Conservation (phyloP, 2,888 invertebrate species). For the Sesamia inferens region DNA sequence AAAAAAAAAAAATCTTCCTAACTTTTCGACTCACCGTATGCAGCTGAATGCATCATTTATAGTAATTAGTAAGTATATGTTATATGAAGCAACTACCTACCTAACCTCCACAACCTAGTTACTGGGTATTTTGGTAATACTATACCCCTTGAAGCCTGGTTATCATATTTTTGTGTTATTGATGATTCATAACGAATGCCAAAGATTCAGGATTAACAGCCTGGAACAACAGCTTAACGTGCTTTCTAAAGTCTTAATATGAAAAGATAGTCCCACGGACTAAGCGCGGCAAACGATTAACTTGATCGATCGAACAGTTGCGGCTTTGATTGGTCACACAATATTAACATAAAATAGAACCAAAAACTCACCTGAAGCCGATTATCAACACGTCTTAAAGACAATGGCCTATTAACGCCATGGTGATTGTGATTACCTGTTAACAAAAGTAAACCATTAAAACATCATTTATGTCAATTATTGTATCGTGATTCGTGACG, state of each 20-base stretch:
- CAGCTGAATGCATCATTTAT: background rate
- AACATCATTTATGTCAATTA: slow-evolving; percentile 41
- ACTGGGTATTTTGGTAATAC: background rate
- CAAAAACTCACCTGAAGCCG: slow-evolving; percentile 75
- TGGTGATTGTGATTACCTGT: slow-evolving; percentile 74
- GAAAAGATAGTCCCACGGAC: background rate
- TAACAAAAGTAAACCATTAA: slow-evolving; percentile 66
- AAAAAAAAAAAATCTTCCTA: background rate
- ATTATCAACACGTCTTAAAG: slow-evolving; percentile 68
- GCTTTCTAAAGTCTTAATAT: background rate
- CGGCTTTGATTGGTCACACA: background rate
- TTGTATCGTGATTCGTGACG: background rate
- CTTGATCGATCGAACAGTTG: background rate
- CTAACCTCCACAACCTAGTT: too few species aligned
- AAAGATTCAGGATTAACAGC: background rate
- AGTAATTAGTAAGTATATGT: background rate
- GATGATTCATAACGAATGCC: background rate
- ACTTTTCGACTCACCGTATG: background rate
- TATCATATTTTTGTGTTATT: background rate
- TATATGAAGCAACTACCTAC: background rate
- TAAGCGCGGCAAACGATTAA: background rate
- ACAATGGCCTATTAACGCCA: slow-evolving; percentile 68
- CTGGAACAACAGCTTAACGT: background rate
- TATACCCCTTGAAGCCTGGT: background rate
- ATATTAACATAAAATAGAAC: background rate